Conservation (phyloP, 1,140 invertebrate species). For the Bombus haemorrhoidalis region DNA sequence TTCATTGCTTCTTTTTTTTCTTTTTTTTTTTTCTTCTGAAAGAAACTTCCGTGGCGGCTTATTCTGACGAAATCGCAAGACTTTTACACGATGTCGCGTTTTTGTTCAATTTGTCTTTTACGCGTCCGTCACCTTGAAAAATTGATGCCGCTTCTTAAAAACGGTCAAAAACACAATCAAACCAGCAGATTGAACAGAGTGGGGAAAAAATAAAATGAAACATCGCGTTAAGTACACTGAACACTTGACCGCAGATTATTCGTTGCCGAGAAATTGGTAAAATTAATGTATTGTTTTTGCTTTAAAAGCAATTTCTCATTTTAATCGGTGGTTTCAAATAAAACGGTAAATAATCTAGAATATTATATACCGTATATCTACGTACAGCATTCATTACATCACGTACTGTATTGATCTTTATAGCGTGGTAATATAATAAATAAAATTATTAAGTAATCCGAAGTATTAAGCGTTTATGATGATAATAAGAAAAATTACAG, state of each 20-base stretch:
- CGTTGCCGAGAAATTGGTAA: too few relatives aligned
- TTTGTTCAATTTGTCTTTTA: slow-evolving; percentile 20
- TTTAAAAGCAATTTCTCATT: too few relatives aligned
- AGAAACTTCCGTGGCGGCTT: background rate
- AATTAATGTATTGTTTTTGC: too few relatives aligned
- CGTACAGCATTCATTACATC: too few relatives aligned
- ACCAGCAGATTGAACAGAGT: background rate
- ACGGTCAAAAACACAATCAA: background rate
- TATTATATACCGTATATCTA: background rate
- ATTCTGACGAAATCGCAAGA: slow-evolving; percentile 17
- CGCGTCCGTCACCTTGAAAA: background rate
- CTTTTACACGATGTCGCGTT: slow-evolving; percentile 5
- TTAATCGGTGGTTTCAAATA: background rate
- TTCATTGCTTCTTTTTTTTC: slow-evolving; percentile 26
- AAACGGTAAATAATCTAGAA: background rate
- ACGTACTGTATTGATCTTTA: too few relatives aligned
- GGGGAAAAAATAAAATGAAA: background rate
- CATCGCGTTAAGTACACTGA: background rate
- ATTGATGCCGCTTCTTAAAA: background rate
- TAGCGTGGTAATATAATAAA: background rate
- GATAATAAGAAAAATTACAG: background rate
- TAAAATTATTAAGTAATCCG: background rate
- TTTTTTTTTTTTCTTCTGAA: background rate
- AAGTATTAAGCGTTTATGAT: background rate
- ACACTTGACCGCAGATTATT: background rate